Evolutionary conservation across 2,797 vertebrate genomes (phyloP).

Genomic region (Rhynchotus rufescens): DNA sequence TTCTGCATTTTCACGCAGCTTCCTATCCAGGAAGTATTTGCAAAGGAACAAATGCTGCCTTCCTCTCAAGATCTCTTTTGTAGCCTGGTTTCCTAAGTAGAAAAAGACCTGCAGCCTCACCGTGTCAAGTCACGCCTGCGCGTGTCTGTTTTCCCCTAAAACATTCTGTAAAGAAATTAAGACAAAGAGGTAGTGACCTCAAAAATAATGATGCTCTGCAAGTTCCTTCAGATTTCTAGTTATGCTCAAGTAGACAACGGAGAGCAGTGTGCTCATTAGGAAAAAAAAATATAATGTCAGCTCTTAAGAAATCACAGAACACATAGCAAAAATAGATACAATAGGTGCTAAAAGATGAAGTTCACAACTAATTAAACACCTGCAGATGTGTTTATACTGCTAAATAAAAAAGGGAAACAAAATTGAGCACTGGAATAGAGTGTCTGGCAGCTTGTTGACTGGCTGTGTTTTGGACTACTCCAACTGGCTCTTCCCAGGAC

Average conservation of each 20-base stretch:
- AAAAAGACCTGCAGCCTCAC: not conserved
- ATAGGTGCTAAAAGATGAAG: not conserved
- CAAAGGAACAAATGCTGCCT: not conserved
- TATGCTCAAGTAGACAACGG: not conserved
- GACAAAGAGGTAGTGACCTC: not conserved
- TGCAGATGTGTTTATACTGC: not conserved
- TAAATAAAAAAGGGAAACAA: not conserved
- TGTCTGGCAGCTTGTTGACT: not conserved
- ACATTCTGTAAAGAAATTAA: not conserved
- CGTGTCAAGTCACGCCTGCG: accelerated
- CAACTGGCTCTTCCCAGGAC: accelerated
- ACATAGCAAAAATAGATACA: not conserved
- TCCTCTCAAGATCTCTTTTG: not conserved
- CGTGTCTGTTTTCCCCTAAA: not conserved
- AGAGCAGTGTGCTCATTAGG: not conserved
- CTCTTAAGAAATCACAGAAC: not conserved
- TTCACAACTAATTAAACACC: not conserved
- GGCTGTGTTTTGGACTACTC: not conserved
- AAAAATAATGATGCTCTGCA: not conserved
- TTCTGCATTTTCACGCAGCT: not conserved
- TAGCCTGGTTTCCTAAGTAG: not conserved
- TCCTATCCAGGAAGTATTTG: not conserved
- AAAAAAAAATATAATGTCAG: not conserved
- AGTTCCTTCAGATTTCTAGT: not conserved
- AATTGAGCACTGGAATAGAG: not conserved